Evolutionary conservation across 2,113 vertebrate species (phyloP).

Genomic region (Chauna torquata): DNA sequence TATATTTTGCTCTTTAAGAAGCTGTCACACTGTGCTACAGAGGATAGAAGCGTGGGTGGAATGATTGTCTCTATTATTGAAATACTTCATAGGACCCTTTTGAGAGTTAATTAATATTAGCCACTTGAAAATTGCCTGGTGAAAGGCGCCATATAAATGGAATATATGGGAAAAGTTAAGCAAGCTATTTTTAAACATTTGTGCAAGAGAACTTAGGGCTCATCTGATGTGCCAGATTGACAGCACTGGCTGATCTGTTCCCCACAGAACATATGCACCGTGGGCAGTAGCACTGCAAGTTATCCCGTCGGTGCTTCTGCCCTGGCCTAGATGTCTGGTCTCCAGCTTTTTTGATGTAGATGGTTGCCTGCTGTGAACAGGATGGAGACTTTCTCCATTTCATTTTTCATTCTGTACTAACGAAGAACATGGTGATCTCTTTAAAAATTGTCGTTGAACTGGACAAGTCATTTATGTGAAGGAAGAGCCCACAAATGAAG

Average conservation of each 20-base stretch:
- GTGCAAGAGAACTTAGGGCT: background rate
- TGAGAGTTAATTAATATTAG: constrained; percentile 46
- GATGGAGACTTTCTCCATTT: background rate
- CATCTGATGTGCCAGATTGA: background rate
- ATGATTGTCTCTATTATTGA: background rate
- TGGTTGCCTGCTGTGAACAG: background rate
- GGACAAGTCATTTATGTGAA: background rate
- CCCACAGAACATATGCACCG: background rate
- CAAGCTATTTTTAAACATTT: background rate
- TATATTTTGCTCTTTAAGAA: constrained; percentile 12
- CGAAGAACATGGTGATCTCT: background rate
- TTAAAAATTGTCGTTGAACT: background rate
- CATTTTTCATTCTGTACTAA: background rate
- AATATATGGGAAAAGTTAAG: background rate
- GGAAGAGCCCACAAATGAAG: background rate
- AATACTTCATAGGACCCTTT: background rate
- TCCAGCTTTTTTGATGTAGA: background rate
- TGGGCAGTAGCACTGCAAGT: background rate
- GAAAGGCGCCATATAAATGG: background rate
- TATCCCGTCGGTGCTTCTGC: accelerated
- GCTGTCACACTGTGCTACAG: background rate
- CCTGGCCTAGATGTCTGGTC: background rate
- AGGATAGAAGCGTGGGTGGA: constrained; percentile 6
- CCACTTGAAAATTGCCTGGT: background rate
- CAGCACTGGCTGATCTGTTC: accelerated